Percentiles rank a stretch among this genome's conserved stretches.
Evolutionary conservation across 2,888 invertebrate species (phyloP).

Genomic region (Yponomeuta malinellus): DNA sequence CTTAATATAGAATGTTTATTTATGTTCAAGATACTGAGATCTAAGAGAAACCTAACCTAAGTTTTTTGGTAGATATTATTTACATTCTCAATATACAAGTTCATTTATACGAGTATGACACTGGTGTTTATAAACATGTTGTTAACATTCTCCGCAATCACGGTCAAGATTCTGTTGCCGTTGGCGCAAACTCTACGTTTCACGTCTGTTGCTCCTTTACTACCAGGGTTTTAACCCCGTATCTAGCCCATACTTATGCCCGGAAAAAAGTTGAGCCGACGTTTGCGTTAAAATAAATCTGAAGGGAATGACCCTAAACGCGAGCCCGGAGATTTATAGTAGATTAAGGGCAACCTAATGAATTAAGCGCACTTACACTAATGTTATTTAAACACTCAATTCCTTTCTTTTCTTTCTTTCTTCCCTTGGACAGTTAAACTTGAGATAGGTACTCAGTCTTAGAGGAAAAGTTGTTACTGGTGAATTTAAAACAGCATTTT

Average conservation of each 20-base stretch:
- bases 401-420: constrained; percentile 25
- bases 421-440: neutral
- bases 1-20: too few relatives aligned
- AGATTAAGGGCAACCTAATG: constrained; percentile 49
- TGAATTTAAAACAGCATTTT: neutral
- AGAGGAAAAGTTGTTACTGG: neutral
- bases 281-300: constrained; percentile 41
- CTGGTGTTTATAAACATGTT: too few relatives aligned
- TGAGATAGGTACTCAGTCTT: neutral
- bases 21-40: too few relatives aligned
- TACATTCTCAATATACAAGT: too few relatives aligned
- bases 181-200: too few relatives aligned
- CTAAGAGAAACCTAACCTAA: too few relatives aligned
- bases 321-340: constrained; percentile 46
- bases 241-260: neutral
- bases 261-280: neutral
- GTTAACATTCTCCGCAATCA: too few relatives aligned
- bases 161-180: too few relatives aligned
- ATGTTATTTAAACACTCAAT: constrained; percentile 40
- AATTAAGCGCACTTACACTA: constrained; percentile 51
- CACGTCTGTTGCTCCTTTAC: neutral
- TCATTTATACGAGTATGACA: too few relatives aligned
- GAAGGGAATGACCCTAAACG: constrained; percentile 41
- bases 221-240: neutral
- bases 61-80: too few relatives aligned